These are phyloP conservation scores for Cercocebus atys DNA, from an alignment of 2,113 vertebrate genomes.

Conservation along the genomic window DNA sequence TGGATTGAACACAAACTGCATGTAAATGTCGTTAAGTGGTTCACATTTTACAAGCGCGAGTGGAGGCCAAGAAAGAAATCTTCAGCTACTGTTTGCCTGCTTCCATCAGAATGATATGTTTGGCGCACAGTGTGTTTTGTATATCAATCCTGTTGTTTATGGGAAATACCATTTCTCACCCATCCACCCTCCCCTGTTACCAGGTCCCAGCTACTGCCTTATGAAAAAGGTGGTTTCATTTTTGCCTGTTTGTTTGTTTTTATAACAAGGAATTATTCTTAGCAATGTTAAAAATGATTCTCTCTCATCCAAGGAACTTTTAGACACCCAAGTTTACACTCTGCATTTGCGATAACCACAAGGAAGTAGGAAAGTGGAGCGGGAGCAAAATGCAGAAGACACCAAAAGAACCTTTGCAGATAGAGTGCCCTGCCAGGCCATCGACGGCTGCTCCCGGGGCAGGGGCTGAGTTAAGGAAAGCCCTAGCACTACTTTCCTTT, in stretches of 20 bases:
- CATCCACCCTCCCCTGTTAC: no score
- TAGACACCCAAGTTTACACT: neutral
- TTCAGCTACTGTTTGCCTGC: neutral
- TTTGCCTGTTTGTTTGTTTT: neutral
- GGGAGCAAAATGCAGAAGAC: neutral
- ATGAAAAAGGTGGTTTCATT: neutral
- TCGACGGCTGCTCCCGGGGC: neutral
- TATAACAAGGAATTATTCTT: neutral
- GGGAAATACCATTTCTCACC: neutral
- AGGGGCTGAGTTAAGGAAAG: neutral
- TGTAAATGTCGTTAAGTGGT: neutral
- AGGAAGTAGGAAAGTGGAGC: neutral
- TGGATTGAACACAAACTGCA: neutral
- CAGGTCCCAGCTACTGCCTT: neutral
- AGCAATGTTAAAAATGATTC: neutral
- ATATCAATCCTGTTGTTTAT: neutral
- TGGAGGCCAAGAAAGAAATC: neutral
- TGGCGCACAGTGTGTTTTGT: neutral
- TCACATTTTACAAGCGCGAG: conserved; percentile 10
- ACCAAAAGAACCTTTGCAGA: rapidly evolving
- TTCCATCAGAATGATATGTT: neutral
- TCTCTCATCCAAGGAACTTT: neutral
- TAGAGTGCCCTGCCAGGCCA: no score
- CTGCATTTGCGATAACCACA: neutral
- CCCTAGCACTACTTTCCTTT: neutral